Evolutionary conservation across 64 coral and sea anemone genomes (phyloP).

Genomic region (Exaiptasia diaphana): DNA sequence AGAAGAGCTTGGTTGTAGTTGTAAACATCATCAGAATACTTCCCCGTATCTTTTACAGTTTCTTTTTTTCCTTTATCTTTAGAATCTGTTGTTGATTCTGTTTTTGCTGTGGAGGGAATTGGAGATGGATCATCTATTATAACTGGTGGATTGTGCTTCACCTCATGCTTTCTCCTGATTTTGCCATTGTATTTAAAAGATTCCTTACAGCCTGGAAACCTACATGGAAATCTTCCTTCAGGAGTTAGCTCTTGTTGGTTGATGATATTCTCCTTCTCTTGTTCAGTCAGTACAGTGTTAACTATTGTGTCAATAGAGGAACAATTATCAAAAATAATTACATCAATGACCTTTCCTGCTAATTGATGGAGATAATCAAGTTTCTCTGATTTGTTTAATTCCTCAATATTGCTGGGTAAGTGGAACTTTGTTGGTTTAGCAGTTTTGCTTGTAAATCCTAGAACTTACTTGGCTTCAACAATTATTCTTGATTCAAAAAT

Average conservation of each 20-base stretch:
- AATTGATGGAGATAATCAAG: conserved; percentile 29
- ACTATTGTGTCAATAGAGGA: conserved; percentile 1
- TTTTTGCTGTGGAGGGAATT: not conserved
- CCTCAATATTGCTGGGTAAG: conserved; percentile 18
- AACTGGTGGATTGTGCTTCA: conserved; percentile 45
- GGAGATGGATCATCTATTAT: not conserved
- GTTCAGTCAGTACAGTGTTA: conserved; percentile 29
- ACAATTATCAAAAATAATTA: conserved; percentile 26
- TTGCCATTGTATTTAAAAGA: conserved; percentile 60
- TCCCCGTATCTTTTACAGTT: not conserved
- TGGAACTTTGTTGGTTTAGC: conserved; percentile 15
- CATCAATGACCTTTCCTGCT: conserved; percentile 54
- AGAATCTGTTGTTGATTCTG: not conserved
- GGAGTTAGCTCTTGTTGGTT: conserved; percentile 46
- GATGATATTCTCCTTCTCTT: conserved; percentile 35
- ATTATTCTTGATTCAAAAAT: conserved; percentile 64
- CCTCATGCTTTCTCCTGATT: conserved; percentile 56
- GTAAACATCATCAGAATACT: conserved; percentile 40
- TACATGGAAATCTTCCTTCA: conserved; percentile 69
- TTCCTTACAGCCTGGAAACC: conserved; percentile 50
- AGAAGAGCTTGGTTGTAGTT: conserved; percentile 62
- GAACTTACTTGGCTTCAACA: conserved; percentile 31
- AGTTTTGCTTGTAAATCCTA: conserved; percentile 43
- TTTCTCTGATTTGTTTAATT: conserved; percentile 51
- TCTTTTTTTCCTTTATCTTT: not conserved